Evolutionary conservation across 2,797 vertebrate genomes (phyloP), one percentile per base, ranked within the genome.

Genomic region (Nannoperca obscura): DNA sequence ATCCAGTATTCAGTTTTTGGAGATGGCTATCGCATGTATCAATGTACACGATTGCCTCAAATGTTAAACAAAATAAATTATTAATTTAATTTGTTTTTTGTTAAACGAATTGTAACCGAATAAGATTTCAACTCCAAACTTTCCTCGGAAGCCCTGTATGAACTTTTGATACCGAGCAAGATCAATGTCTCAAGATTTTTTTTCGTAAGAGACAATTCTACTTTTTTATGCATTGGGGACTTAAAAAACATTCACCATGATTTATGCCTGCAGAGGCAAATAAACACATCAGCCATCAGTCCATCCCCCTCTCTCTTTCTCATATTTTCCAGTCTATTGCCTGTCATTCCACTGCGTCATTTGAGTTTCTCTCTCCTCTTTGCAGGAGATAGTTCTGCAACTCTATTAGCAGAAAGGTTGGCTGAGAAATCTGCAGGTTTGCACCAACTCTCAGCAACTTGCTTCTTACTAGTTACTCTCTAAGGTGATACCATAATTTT

Each of bases 261-360:
- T 77, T 68, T 86, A 74, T 60, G 58, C 69, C 74, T 12, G 9
- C 79, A 67, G 76, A 3, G 66, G 67, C 27, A 36, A 80, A 90
- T 86, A 88, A 91, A 88, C 79, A 86, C 72, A 88, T 83, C 83
- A 86, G 80, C 65, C 68, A n/a, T 79, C 76, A 86, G 72, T 81
- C 70, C 59, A 44, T n/a, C 36, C 62, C 30, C 38, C 53, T 80
- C 72, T 61, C 53, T 27, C 49, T 20, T 62, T 83, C 78, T 81
- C 53, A 71, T 82, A 78, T 88, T 87, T 91, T 86, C 78, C 83
- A 74, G 76, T 87, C 81, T 75, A 80, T 73, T 89, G 80, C 75
- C 47, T 70, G 71, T 81, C 86, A 85, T 84, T 82, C 76, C 72
- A 20, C 60, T 53, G 79, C 64, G 79, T 89, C 78, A 85, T 88